Conservation (phyloP, 2,113 vertebrate species). For the Eonycteris spelaea region DNA sequence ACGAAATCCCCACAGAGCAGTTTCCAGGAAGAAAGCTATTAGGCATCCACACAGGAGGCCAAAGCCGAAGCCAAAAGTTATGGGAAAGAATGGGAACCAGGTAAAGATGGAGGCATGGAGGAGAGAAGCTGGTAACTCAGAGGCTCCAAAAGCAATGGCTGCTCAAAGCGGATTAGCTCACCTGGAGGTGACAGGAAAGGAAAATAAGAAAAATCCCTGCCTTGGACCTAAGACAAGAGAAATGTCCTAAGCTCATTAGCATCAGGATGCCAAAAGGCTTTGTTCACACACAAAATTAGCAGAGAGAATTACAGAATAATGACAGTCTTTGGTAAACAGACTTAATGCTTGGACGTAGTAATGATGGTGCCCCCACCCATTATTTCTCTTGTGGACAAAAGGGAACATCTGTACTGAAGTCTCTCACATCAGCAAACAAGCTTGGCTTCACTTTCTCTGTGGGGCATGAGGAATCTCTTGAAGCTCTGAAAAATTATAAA, state of each 20-base stretch:
- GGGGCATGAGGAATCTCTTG: neutral
- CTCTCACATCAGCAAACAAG: neutral
- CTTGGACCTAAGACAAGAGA: constrained; percentile 62
- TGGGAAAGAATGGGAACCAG: neutral
- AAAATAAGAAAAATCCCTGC: constrained; percentile 53
- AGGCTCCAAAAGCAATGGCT: neutral
- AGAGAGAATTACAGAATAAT: constrained; percentile 60
- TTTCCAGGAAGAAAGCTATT: constrained; percentile 54
- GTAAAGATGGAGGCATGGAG: neutral
- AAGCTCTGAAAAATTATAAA: neutral
- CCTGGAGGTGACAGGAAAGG: constrained; percentile 51
- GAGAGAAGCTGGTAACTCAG: neutral
- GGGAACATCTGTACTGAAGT: neutral
- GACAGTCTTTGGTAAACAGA: constrained; percentile 40
- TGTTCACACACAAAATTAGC: constrained; percentile 60
- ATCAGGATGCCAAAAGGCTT: constrained; percentile 53
- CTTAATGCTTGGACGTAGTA: neutral
- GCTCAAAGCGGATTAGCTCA: constrained; percentile 66
- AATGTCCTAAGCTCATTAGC: constrained; percentile 66
- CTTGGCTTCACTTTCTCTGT: neutral
- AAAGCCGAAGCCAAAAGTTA: constrained; percentile 43
- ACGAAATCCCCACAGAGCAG: constrained; percentile 17
- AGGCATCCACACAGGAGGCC: constrained; percentile 31
- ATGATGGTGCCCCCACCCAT: neutral
- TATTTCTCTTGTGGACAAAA: neutral